phyloP scores from a whole-genome alignment of 2,113 vertebrate species.

The Gulo gulo region DNA sequence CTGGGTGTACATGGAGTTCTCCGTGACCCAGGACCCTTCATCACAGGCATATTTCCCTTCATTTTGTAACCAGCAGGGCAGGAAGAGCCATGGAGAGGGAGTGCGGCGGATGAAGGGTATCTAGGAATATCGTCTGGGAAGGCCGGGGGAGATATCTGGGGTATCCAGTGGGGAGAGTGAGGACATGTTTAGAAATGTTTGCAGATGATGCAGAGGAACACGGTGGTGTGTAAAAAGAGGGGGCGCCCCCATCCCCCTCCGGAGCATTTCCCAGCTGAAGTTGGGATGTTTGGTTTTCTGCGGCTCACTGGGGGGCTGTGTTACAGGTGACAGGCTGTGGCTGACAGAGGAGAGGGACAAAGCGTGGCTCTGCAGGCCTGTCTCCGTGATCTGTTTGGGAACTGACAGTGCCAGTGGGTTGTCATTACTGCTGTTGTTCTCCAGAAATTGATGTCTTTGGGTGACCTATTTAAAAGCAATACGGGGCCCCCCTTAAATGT shows the following conservation, averaged over 20 bases:
- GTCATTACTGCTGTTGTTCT: conserved; percentile 56
- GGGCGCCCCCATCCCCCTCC: not conserved
- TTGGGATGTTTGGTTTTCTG: not conserved
- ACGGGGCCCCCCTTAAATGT: conserved; percentile 37
- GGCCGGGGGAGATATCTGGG: fast-evolving
- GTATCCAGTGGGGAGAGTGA: not conserved
- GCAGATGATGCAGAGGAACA: not conserved
- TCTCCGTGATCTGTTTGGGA: not conserved
- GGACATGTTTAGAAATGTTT: not conserved
- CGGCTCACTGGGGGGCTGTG: not conserved
- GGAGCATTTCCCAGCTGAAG: not conserved
- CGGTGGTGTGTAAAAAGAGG: not conserved
- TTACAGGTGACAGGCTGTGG: conserved; percentile 34
- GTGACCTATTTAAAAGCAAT: conserved; percentile 66
- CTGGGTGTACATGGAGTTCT: conserved; percentile 44
- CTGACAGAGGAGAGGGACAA: not conserved
- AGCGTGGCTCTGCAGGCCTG: not conserved
- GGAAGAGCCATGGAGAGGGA: not conserved
- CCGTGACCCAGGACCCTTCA: conserved; percentile 77
- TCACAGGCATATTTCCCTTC: conserved; percentile 74
- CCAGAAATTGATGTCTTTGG: conserved; percentile 61
- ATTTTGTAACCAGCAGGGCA: not conserved
- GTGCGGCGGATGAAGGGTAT: not conserved
- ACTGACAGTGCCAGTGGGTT: conserved; percentile 32
- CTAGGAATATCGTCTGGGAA: not conserved